phyloP scores from a whole-genome alignment of 2,113 vertebrate genomes.

The Nothoprocta perdicaria region DNA sequence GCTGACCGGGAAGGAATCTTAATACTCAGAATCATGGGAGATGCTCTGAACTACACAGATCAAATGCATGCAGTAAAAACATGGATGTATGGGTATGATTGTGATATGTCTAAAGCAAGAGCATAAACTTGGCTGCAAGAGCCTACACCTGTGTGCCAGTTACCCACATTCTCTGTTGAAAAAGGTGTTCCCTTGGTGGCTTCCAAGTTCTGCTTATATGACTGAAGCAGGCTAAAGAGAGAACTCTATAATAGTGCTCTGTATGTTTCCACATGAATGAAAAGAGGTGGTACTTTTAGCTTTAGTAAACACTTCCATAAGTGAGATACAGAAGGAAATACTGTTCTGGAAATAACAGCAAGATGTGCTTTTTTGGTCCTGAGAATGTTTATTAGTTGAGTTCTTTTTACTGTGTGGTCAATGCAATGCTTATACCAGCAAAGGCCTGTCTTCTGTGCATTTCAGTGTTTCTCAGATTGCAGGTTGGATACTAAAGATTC shows the following conservation, averaged over 20 bases:
- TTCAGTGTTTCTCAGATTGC: background rate
- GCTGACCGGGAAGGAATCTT: constrained; percentile 16
- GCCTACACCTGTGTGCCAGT: background rate
- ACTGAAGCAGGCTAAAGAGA: background rate
- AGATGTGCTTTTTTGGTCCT: background rate
- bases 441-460: background rate
- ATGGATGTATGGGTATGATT: background rate
- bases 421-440: background rate
- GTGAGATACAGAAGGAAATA: background rate
- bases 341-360: background rate
- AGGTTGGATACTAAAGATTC: background rate
- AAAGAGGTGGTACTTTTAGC: background rate
- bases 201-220: background rate
- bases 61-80: background rate
- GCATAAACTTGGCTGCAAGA: background rate
- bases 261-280: background rate
- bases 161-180: background rate
- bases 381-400: background rate
- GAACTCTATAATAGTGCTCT: background rate
- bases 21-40: background rate
- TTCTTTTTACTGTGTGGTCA: background rate
- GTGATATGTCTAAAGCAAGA: background rate
- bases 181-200: background rate
- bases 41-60: background rate
- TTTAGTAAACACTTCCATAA: background rate